These are phyloP conservation scores for Mycetomoellerius zeteki DNA, from an alignment of 1,140 invertebrate species.

Conservation along the genomic window DNA sequence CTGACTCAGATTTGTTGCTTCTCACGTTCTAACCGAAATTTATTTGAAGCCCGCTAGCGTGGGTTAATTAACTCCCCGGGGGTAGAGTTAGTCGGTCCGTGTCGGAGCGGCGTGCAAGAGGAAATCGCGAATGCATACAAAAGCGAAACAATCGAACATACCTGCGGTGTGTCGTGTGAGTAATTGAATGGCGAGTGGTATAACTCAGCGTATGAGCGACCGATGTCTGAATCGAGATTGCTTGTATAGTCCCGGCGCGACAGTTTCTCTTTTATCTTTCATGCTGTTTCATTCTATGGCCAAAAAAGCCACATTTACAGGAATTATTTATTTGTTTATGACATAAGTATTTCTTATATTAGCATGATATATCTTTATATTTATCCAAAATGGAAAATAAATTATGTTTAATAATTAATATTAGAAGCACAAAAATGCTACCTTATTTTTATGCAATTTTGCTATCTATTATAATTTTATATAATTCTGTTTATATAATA, in stretches of 20 bases:
- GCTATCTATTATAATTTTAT: no score
- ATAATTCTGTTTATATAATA: not conserved
- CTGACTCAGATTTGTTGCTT: constrained; percentile 87
- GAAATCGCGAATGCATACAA: constrained; percentile 45
- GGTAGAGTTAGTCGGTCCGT: constrained; percentile 52
- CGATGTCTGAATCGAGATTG: constrained; percentile 55
- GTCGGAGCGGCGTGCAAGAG: constrained; percentile 14
- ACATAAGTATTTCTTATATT: not conserved
- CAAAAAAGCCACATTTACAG: not conserved
- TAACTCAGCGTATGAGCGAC: constrained; percentile 31
- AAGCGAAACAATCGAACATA: constrained; percentile 61
- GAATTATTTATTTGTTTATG: not conserved
- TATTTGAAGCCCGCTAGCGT: constrained; percentile 84
- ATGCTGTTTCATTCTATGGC: not conserved
- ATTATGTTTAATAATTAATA: not conserved
- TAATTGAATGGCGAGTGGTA: constrained; percentile 49
- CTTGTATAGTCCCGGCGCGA: constrained; percentile 23
- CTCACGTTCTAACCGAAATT: constrained; percentile 87
- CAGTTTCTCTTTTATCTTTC: constrained; percentile 53
- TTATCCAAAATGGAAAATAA: not conserved
- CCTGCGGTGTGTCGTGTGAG: constrained; percentile 28
- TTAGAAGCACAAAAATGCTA: not conserved
- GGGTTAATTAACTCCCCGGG: constrained; percentile 84
- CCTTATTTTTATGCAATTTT: no score
- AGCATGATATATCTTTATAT: not conserved